phyloP scores from a whole-genome alignment of 1,140 invertebrate genomes.

The Nephila pilipes region DNA sequence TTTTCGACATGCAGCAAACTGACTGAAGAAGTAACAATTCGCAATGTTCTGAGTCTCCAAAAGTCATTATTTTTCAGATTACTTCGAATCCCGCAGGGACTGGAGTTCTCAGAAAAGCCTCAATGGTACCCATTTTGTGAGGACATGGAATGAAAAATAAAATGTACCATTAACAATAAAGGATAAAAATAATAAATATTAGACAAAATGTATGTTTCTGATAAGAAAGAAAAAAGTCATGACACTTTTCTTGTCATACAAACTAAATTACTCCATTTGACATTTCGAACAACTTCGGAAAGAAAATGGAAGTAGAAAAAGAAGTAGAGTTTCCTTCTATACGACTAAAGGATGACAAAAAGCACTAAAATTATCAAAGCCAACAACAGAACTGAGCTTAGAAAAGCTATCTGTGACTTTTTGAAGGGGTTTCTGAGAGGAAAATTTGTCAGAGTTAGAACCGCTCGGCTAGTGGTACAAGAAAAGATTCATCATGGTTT shows the following conservation, averaged over 20 bases:
- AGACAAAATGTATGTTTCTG: not conserved
- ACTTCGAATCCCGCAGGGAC: not conserved
- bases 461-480: not conserved
- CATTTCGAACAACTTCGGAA: not conserved
- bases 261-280: not conserved
- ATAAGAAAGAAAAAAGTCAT: not conserved
- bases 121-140: not conserved
- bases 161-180: not conserved
- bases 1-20: not conserved
- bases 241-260: not conserved
- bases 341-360: not conserved
- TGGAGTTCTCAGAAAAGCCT: not conserved
- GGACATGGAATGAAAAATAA: not conserved
- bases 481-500: not conserved
- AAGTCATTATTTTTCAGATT: constrained; percentile 1
- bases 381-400: not conserved
- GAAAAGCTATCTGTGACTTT: not conserved
- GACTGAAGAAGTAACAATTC: not conserved
- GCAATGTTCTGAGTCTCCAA: not conserved
- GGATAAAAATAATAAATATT: not conserved
- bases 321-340: not conserved
- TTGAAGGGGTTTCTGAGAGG: not conserved
- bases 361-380: not conserved
- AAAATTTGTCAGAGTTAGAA: not conserved
- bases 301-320: not conserved